Evolutionary conservation across 2,113 vertebrate genomes (phyloP).

Genomic region (Corvus cornix): DNA sequence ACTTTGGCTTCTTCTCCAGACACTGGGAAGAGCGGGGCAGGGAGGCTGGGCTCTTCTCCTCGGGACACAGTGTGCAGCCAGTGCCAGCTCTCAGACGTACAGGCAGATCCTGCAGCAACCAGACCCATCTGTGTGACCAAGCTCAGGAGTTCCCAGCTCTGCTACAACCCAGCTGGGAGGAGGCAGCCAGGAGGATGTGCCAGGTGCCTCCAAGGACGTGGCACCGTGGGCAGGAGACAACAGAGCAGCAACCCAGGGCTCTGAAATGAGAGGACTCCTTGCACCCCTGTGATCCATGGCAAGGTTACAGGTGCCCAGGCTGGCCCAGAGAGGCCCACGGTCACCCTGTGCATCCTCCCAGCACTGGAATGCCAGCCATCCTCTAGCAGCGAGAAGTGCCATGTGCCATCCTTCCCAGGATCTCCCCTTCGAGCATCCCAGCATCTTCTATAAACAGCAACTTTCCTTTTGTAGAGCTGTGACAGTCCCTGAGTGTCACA

Average conservation of each 20-base stretch:
- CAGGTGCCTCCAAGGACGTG: not conserved
- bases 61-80: not conserved
- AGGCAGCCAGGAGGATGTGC: not conserved
- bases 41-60: not conserved
- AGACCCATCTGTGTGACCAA: not conserved
- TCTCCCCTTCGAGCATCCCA: not conserved
- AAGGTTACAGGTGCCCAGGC: not conserved
- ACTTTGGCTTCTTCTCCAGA: not conserved
- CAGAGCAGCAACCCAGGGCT: not conserved
- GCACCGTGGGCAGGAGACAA: not conserved
- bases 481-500: not conserved
- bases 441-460: not conserved
- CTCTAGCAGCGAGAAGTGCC: not conserved
- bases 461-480: not conserved
- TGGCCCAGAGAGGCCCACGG: not conserved
- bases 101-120: not conserved
- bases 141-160: not conserved
- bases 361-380: accelerated
- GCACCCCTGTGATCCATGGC: accelerated
- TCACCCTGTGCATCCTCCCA: not conserved
- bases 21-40: not conserved
- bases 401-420: not conserved
- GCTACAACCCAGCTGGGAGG: not conserved
- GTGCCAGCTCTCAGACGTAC: not conserved
- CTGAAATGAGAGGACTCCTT: accelerated